A percentile compares a stretch with the other conserved stretches of the same genome.
phyloP scores from a whole-genome alignment of 2,888 invertebrate genomes.

The Scrobipalpa atriplicella region DNA sequence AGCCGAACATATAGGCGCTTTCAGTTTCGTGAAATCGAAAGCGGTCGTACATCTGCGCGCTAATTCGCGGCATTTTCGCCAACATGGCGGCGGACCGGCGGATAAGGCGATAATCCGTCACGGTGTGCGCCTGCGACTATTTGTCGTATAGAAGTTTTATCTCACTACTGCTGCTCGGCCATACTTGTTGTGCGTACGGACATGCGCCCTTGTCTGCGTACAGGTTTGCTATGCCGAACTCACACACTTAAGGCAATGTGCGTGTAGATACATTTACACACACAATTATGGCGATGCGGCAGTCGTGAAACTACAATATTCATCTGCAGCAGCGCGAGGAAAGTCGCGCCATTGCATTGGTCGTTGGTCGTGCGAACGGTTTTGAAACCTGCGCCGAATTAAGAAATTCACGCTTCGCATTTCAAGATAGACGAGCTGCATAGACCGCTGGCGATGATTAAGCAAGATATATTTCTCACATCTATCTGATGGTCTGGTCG shows the following conservation, averaged over 20 bases:
- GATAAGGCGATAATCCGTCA: slow-evolving; percentile 73
- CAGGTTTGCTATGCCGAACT: too few relatives aligned
- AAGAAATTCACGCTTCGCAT: neutral
- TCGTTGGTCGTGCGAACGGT: slow-evolving; percentile 31
- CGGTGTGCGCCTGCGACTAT: slow-evolving; percentile 57
- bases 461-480: neutral
- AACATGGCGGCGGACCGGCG: slow-evolving; percentile 66
- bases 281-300: too few relatives aligned
- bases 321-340: slow-evolving; percentile 35
- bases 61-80: slow-evolving; percentile 66
- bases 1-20: slow-evolving; percentile 78
- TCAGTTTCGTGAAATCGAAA: slow-evolving; percentile 81
- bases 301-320: too few relatives aligned
- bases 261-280: too few relatives aligned
- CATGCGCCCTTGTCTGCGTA: too few relatives aligned
- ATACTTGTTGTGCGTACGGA: too few relatives aligned
- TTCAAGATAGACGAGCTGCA: slow-evolving; percentile 5
- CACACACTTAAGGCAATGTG: too few relatives aligned
- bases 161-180: too few relatives aligned
- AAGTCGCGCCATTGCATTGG: slow-evolving; percentile 33
- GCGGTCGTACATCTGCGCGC: slow-evolving; percentile 58
- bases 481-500: neutral
- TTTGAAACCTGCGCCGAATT: slow-evolving; percentile 9
- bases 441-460: neutral
- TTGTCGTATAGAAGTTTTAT: too few relatives aligned